phyloP scores from a whole-genome alignment of 2,797 vertebrate species.

The Tragelaphus oryx region DNA sequence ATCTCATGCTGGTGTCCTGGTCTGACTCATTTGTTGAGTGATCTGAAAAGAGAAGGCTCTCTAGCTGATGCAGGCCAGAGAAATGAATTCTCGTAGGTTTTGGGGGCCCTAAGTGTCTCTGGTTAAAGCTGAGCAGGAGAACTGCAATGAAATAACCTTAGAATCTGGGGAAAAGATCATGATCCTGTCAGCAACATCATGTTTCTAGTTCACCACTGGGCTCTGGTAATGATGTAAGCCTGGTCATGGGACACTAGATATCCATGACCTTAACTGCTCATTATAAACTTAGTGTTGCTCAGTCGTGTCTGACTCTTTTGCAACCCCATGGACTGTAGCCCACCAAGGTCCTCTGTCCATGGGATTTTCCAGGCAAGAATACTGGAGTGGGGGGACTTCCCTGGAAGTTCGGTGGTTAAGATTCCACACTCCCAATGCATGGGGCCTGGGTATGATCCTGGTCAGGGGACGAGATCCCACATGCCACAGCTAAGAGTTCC shows the following conservation, averaged over 20 bases:
- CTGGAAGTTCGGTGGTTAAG: background rate
- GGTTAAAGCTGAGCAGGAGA: constrained; percentile 12
- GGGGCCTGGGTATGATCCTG: background rate
- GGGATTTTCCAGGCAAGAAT: background rate
- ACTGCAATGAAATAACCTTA: background rate
- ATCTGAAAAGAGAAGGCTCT: background rate
- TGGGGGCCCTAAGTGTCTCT: background rate
- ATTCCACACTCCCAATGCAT: background rate
- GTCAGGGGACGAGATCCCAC: background rate
- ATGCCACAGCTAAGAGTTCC: background rate
- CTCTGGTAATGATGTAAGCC: background rate
- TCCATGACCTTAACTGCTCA: background rate
- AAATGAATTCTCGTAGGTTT: background rate
- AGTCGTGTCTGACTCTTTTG: background rate
- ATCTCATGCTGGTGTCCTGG: background rate
- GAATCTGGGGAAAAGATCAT: background rate
- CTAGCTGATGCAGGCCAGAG: background rate
- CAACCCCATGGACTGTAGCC: background rate
- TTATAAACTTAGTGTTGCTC: background rate
- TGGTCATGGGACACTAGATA: background rate
- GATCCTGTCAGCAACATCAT: background rate
- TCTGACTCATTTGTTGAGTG: constrained; percentile 7
- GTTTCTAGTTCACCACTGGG: background rate
- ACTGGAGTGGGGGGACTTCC: background rate
- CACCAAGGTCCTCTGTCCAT: background rate